Base-by-base conservation (phyloP, 2,888 invertebrate species). In the Acanthosepion pharaonis region DNA sequence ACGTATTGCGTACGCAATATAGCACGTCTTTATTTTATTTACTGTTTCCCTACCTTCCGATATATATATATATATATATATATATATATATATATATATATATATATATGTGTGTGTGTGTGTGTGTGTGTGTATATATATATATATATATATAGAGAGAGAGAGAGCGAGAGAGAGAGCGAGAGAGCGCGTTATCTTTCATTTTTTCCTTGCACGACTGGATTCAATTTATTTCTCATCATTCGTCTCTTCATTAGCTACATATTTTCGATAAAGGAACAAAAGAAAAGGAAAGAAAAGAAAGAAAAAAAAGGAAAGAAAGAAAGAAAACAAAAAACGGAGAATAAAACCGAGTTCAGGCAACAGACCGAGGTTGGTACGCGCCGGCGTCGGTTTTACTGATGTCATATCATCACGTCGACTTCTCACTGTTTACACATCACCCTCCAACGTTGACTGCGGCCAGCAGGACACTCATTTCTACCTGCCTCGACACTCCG, bases 221-320 rank as follows among this genome's bases (percentile, higher is more conserved):
- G 78, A 78, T 78, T 78, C 78, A 78, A 78, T 78, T 78, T 78
- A 78, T 78, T 78, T 78, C n/a, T n/a, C 78, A 18, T 78, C 78
- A n/a, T 78, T n/a, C 11, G n/a, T 78, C 33, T 33, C 78, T 78
- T 78, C 78, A n/a, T 78, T 78, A 78, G n/a, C 78, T 23, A 59
- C 59, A n/a, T 6, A n/a, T 78, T n/a, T 78, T 33, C n/a, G 78
- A 15, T 78, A n/a, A 78, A 78, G 78, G 9, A 78, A 28, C 1
- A 78, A 11, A 78, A 78, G 78, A 15, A n/a, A n/a, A 11, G 15
- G 11, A 78, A 11, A n/a, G 15, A 78, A 5, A n/a, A n/a, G 15
- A n/a, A 9, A 28, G 18, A 78, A 28, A 78, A 11, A 78, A 78
- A 78, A 15, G 8, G 15, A 18, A 78, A 8, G 15, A 64, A 64